Base-by-base conservation (phyloP, 2,797 vertebrate species). In the Chromobotia macracanthus region DNA sequence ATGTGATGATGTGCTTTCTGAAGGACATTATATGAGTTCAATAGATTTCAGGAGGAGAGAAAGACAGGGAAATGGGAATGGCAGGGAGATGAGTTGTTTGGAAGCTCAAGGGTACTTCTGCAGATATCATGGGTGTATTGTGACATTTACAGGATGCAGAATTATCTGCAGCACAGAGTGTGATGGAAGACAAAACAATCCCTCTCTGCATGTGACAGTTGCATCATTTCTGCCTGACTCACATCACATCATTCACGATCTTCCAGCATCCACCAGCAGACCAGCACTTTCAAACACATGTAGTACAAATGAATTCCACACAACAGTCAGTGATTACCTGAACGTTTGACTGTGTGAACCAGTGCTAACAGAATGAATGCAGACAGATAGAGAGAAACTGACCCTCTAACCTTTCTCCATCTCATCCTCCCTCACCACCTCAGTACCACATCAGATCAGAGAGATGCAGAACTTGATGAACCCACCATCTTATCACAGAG, bases 321-420 rank as follows among this genome's bases (percentile, higher is more conserved):
- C 81, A 84, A 80, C 80, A 78, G 70, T 56, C 41, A 73, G 31
- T 65, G 71, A 82, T 82, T 75, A 76, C 72, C 67, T 28, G 60
- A 79, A 80, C 67, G 70, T 66, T 64, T 56, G 44, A 70, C 67
- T 44, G 31, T 65, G 55, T 53, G 58, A 79, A 58, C 21, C 58
- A 55, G 75, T 81, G 55, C 68, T 67, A 75, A 72, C 55, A 82
- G 75, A 44, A 83, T 77, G 63, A 69, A 68, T 77, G 56, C 35
- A 71, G 71, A 86, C 38, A 77, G 53, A 81, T 74, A 46, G 65
- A 76, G 77, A 64, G 53, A 55, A 44, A 65, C 60, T 76, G 75
- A 78, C 68, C 71, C 44, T 10, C 38, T 50, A 74, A 16, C 73
- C 73, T 65, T 19, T 68, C 35, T 28, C 13, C 48, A 68, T 61